Evolutionary conservation across 2,113 vertebrate genomes (phyloP), one percentile per base, ranked within the genome.

Genomic region (Myocastor coypus): DNA sequence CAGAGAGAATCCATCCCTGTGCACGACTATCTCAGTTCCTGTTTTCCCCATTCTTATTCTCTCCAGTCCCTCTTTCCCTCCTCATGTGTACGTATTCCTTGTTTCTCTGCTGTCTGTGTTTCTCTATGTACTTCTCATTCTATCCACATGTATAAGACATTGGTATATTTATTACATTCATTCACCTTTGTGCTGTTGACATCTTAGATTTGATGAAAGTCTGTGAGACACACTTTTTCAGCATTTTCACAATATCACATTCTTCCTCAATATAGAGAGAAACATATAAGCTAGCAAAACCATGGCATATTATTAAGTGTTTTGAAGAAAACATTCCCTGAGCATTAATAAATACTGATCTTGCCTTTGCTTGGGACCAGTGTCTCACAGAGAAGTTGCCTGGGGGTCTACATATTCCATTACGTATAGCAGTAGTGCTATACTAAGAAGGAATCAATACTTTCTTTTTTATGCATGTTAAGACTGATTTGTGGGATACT

Each of bases 301-400:
- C 2, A 84, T 87, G 89, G 93, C 10, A 78, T 78, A 89, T 87
- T 91, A 94, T 87, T 95, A 92, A 97, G 52, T 83, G 13, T 95
- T 95, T 85, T 80, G 86, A 80, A 91, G 66, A 91, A 94, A n/a
- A 83, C 11, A 78, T 83, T 75, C 63, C 42, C 52, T 40, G 68
- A 87, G 71, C 61, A 82, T 87, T 95, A 93, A 94, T 93, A 96
- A 94, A 61, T 96, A 81, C n/a, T 81, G 59, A 93, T 71, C 22
- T 86, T 89, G 22, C 89, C n/a, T 94, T 92, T 86, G 11, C 66
- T 57, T 91, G 69, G 94, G 97, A 87, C 7, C 7, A 5, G 0
- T 63, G 9, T 90, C 78, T 89, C 13, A 69, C 32, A 59, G 3
- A 19, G 24, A 61, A 68, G 42, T 64, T 91, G 89, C 80, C 68